Evolutionary conservation across 2,888 invertebrate species (phyloP).

Genomic region (Hartigia nigra): DNA sequence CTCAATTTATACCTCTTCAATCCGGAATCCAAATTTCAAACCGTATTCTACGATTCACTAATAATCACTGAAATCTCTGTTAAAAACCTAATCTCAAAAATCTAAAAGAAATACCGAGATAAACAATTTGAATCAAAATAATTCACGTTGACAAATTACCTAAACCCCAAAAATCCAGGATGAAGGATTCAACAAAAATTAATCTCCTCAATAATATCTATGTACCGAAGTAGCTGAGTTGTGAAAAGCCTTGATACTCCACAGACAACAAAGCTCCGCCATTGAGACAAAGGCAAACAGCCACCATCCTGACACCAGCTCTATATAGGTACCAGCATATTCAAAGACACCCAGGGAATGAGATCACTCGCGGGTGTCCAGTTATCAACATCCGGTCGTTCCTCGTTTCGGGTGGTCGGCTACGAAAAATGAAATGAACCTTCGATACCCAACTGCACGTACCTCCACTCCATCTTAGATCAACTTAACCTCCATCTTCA

Average conservation of each 20-base stretch:
- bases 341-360: not conserved
- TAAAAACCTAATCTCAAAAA: too few relatives aligned
- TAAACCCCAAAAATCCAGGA: not conserved
- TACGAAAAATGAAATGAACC: constrained; percentile 17
- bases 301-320: constrained; percentile 7
- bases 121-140: too few relatives aligned
- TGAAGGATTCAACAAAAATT: too few relatives aligned
- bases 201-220: too few relatives aligned
- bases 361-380: constrained; percentile 28
- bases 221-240: not conserved
- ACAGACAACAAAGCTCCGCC: constrained; percentile 29
- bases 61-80: too few relatives aligned
- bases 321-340: constrained; percentile 18
- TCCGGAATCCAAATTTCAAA: too few relatives aligned
- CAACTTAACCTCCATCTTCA: not conserved
- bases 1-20: too few relatives aligned
- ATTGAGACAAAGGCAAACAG: constrained; percentile 26
- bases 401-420: constrained; percentile 47
- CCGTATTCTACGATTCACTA: too few relatives aligned
- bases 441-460: not conserved
- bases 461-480: not conserved
- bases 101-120: too few relatives aligned
- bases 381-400: constrained; percentile 33
- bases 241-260: not conserved
- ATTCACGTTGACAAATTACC: too few relatives aligned